A percentile compares a stretch with the other conserved stretches of the same genome.
Conservation (phyloP, 2,888 invertebrate genomes). For the Melinaea marsaeus region DNA sequence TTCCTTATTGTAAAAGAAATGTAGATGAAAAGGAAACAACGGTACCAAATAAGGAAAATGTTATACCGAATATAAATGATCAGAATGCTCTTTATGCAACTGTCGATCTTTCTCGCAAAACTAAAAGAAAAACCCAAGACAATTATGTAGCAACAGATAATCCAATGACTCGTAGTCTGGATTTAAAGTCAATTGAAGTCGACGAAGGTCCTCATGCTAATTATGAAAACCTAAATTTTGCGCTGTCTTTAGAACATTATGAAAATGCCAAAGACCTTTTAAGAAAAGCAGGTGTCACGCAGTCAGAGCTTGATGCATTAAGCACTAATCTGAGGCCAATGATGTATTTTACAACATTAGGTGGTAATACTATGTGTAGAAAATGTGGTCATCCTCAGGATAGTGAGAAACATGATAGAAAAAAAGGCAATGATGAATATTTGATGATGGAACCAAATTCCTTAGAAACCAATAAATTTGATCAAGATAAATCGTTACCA, state of each 20-base stretch:
- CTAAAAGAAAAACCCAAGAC: conserved; percentile 62
- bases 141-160: conserved; percentile 26
- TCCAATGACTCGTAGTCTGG: conserved; percentile 26
- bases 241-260: conserved; percentile 86
- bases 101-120: conserved; percentile 81
- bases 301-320: conserved; percentile 68
- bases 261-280: conserved; percentile 86
- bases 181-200: conserved; percentile 30
- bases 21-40: conserved; percentile 46
- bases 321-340: conserved; percentile 55
- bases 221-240: conserved; percentile 87
- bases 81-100: conserved; percentile 82
- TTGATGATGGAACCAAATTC: conserved; percentile 82
- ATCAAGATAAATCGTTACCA: conserved; percentile 42
- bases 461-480: conserved; percentile 44
- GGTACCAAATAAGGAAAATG: conserved; percentile 76
- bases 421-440: conserved; percentile 75
- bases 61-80: conserved; percentile 52
- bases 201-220: conserved; percentile 74
- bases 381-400: conserved; percentile 79
- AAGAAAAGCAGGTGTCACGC: conserved; percentile 75
- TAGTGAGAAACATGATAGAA: conserved; percentile 26
- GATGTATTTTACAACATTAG: conserved; percentile 51
- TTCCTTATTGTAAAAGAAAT: conserved; percentile 77
- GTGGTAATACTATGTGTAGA: conserved; percentile 69